A percentile compares a stretch with the other conserved stretches of the same genome.
Conservation (phyloP, 2,797 vertebrate species). For the Alauda arvensis region DNA sequence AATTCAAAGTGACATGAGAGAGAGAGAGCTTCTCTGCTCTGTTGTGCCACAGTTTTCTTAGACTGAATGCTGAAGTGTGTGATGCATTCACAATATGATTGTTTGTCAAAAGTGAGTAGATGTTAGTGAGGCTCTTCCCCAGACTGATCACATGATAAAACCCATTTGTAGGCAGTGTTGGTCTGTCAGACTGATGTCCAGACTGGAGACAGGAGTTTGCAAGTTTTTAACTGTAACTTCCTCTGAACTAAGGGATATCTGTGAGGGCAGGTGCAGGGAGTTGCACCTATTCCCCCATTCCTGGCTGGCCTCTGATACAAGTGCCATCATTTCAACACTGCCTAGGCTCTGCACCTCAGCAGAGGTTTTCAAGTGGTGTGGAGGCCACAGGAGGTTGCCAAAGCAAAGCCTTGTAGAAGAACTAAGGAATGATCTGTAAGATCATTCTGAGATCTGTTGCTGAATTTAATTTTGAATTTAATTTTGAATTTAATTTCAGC, state of each 20-base stretch:
- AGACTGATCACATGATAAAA: neutral
- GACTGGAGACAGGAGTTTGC: neutral
- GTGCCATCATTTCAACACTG: neutral
- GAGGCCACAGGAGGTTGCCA: neutral
- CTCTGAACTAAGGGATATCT: neutral
- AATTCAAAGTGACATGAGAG: neutral
- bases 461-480: neutral
- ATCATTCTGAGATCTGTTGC: neutral
- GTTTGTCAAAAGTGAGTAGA: neutral
- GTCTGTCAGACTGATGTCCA: neutral
- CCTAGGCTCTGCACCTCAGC: neutral
- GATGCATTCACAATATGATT: neutral
- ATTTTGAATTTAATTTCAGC: neutral
- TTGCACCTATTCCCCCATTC: accelerated
- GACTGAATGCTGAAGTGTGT: neutral
- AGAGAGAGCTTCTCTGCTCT: neutral
- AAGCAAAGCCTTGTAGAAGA: neutral
- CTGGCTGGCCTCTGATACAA: neutral
- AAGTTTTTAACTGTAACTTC: neutral
- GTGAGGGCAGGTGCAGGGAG: neutral
- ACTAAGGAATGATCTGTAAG: neutral
- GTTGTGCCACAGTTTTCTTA: neutral
- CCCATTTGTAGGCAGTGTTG: neutral
- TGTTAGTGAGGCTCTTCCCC: neutral
- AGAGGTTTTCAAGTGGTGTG: neutral